Percentiles rank a stretch among this genome's conserved stretches.
These are phyloP conservation scores for Troglohyphantes excavatus DNA, from an alignment of 2,888 invertebrate species.

Conservation along the genomic window DNA sequence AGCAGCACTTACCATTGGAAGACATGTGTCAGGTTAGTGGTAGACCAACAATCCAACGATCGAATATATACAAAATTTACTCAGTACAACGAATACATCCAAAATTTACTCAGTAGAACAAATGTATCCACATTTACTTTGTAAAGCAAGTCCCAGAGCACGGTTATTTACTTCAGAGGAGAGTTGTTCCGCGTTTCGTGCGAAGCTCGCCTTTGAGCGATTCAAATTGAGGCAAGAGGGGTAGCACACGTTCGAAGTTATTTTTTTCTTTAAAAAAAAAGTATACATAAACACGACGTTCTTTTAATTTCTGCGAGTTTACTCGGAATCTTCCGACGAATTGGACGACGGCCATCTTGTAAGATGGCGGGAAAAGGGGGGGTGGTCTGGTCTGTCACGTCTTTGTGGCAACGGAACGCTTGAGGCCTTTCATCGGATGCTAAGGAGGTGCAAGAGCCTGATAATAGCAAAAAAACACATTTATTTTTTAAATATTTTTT, in stretches of 20 bases:
- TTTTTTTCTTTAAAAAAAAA: constrained; percentile 1
- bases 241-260: not conserved
- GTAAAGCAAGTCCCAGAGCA: not conserved
- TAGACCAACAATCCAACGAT: not conserved
- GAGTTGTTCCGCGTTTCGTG: not conserved
- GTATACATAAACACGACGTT: constrained; percentile 23
- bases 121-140: not conserved
- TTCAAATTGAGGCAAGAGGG: not conserved
- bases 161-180: constrained; percentile 32
- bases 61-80: not conserved
- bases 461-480: constrained; percentile 2
- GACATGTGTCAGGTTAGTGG: not conserved
- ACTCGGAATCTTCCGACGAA: constrained; percentile 26
- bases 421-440: constrained; percentile 53
- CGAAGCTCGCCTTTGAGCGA: constrained; percentile 16
- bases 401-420: not conserved
- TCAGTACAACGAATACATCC: not conserved
- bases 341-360: constrained; percentile 58
- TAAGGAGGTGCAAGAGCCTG: constrained; percentile 59
- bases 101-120: not conserved
- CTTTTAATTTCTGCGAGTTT: constrained; percentile 52
- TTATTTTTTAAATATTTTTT: no score
- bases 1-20: constrained; percentile 4
- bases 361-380: no score
- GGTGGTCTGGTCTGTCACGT: not conserved